Percentiles rank a stretch among this genome's conserved stretches.
Conservation (phyloP, 2,113 vertebrate genomes). For the Oceanodroma tethys region DNA sequence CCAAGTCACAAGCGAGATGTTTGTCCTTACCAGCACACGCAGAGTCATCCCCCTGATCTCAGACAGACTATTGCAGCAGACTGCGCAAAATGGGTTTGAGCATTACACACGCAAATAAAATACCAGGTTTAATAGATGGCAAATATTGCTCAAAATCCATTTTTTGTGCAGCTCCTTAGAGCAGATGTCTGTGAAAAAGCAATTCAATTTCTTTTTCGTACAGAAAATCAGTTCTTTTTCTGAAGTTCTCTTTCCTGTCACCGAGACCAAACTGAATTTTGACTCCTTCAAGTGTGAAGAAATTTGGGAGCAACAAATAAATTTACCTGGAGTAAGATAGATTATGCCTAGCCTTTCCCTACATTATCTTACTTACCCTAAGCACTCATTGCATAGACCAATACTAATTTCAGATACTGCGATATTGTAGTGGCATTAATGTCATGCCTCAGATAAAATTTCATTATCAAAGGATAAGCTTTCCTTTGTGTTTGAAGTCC, state of each 20-base stretch:
- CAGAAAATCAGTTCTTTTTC: neutral
- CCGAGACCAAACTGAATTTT: neutral
- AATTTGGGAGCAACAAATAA: neutral
- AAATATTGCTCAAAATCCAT: neutral
- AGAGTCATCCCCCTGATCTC: neutral
- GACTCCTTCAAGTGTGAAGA: neutral
- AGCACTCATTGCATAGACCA: neutral
- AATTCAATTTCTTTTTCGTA: neutral
- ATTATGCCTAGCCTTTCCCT: neutral
- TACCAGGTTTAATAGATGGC: neutral
- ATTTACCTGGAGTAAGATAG: neutral
- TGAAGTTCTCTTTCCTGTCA: neutral
- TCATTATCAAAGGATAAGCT: neutral
- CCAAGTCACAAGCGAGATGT: neutral
- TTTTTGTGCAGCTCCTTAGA: neutral
- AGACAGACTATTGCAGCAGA: neutral
- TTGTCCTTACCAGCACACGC: neutral
- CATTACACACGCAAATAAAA: fast-evolving
- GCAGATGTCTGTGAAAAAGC: neutral
- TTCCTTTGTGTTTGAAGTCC: neutral
- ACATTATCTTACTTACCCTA: neutral
- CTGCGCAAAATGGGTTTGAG: fast-evolving
- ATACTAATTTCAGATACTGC: neutral
- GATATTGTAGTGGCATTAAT: neutral
- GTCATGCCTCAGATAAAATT: neutral